Evolutionary conservation across 1,140 invertebrate species (phyloP).

Genomic region (Oscheius sp.): DNA sequence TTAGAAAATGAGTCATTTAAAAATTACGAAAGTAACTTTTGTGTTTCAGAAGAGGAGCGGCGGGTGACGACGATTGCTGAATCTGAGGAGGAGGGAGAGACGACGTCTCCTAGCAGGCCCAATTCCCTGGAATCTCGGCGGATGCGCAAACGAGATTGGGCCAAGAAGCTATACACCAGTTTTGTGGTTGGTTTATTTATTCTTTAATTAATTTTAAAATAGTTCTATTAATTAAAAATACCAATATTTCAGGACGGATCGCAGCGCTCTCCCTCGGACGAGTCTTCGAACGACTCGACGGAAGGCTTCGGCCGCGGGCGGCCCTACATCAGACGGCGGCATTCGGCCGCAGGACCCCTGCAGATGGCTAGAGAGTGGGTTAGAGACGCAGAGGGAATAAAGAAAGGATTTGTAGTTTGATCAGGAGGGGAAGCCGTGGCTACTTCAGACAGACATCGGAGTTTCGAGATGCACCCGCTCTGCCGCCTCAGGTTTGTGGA

Average conservation of each 20-base stretch:
- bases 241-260: not conserved
- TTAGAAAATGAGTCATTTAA: not conserved
- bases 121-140: constrained; percentile 4
- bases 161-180: constrained; percentile 31
- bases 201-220: not conserved
- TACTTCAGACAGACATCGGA: constrained; percentile 52
- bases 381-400: too few species aligned
- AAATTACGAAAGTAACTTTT: not conserved
- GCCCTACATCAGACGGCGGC: constrained; percentile 34
- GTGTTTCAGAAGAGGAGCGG: constrained; percentile 11
- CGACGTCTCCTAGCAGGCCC: not conserved
- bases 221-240: not conserved
- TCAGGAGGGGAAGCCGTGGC: constrained; percentile 31
- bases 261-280: constrained; percentile 20
- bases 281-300: constrained; percentile 9
- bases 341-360: constrained; percentile 48
- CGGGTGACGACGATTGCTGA: constrained; percentile 25
- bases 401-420: constrained; percentile 33
- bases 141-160: constrained; percentile 38
- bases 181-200: constrained; percentile 15
- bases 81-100: constrained; percentile 17
- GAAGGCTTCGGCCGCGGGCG: not conserved
- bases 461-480: constrained; percentile 39
- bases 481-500: too few species aligned
- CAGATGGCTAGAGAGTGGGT: constrained; percentile 48